phyloP scores from a whole-genome alignment of 2,888 invertebrate genomes.

The Thera obeliscata region DNA sequence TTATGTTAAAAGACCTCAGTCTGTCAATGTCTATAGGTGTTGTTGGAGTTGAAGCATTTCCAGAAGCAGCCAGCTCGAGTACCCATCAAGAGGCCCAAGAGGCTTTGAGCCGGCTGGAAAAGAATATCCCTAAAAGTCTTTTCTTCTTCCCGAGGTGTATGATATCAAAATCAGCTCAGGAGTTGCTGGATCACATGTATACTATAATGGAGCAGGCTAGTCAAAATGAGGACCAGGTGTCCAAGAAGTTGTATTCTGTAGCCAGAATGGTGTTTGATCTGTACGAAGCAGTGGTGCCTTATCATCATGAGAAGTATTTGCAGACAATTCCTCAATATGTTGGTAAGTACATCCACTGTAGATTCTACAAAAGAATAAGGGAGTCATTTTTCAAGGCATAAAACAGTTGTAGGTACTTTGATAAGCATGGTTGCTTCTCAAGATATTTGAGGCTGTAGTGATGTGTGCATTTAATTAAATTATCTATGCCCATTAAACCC shows the following conservation, averaged over 20 bases:
- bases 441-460: too few relatives aligned
- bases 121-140: slow-evolving; percentile 72
- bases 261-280: slow-evolving; percentile 89
- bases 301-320: slow-evolving; percentile 91
- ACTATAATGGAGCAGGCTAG: slow-evolving; percentile 88
- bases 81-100: slow-evolving; percentile 71
- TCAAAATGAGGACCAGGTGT: slow-evolving; percentile 85
- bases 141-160: slow-evolving; percentile 83
- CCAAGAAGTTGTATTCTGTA: slow-evolving; percentile 87
- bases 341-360: slow-evolving; percentile 75
- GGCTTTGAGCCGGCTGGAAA: slow-evolving; percentile 68
- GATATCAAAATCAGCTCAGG: slow-evolving; percentile 86
- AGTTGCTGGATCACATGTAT: slow-evolving; percentile 86
- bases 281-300: slow-evolving; percentile 91
- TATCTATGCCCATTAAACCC: too few relatives aligned
- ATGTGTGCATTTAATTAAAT: too few relatives aligned
- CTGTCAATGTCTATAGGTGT: slow-evolving; percentile 86
- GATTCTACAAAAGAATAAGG: too few relatives aligned
- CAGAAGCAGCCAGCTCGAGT: slow-evolving; percentile 42
- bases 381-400: too few relatives aligned
- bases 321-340: slow-evolving; percentile 94
- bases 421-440: too few relatives aligned
- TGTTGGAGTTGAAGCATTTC: slow-evolving; percentile 78
- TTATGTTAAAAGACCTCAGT: slow-evolving; percentile 93
- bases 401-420: too few relatives aligned